phyloP scores from a whole-genome alignment of 2,888 invertebrate genomes.

The Caenorhabditis sp. region DNA sequence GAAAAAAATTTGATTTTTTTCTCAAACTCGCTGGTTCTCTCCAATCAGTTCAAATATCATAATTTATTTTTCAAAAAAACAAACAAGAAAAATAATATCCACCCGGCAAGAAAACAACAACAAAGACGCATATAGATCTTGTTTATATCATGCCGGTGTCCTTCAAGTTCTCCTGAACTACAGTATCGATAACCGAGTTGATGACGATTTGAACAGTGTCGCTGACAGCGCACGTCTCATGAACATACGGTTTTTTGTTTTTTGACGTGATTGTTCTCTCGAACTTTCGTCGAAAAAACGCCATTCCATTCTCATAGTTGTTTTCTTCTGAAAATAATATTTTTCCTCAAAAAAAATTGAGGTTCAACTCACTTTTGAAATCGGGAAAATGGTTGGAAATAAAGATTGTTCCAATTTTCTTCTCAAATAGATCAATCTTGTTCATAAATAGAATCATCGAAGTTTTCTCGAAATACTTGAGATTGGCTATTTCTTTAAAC shows the following conservation, averaged over 20 bases:
- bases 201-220: constrained; percentile 58
- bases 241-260: constrained; percentile 44
- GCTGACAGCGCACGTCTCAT: constrained; percentile 62
- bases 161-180: constrained; percentile 63
- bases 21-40: too few species aligned
- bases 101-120: not conserved
- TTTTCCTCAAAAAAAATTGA: not conserved
- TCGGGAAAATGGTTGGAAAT: constrained; percentile 49
- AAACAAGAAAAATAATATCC: not conserved
- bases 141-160: constrained; percentile 65
- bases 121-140: not conserved
- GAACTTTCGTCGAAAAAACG: constrained; percentile 50
- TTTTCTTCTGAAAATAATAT: constrained; percentile 45
- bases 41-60: not conserved
- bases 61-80: not conserved
- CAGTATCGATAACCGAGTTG: constrained; percentile 66
- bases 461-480: constrained; percentile 54
- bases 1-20: too few species aligned
- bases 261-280: constrained; percentile 27
- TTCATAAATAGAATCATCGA: constrained; percentile 68
- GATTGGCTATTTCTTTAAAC: constrained; percentile 55
- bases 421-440: constrained; percentile 66
- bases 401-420: constrained; percentile 56
- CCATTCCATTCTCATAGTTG: constrained; percentile 47
- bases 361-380: constrained; percentile 48